Percentiles rank a stretch among this genome's conserved stretches.
Conservation (phyloP, 2,888 invertebrate species). For the Eupithecia insigniata region DNA sequence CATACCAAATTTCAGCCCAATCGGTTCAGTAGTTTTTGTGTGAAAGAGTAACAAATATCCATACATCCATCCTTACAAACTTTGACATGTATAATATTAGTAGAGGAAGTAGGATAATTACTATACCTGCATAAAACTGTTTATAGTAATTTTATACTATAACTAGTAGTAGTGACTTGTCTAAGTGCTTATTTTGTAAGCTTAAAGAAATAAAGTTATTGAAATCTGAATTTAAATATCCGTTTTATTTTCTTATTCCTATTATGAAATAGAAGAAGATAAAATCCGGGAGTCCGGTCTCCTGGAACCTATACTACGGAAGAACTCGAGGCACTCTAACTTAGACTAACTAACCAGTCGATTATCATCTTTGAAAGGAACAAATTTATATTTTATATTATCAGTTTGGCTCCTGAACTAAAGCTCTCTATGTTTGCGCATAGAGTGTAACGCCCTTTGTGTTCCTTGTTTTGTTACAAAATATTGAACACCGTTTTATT, state of each 20-base stretch:
- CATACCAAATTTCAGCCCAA: too few relatives aligned
- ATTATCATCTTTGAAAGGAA: background rate
- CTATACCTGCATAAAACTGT: too few relatives aligned
- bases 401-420: slow-evolving; percentile 47
- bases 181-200: too few relatives aligned
- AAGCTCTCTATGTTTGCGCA: slow-evolving; percentile 69
- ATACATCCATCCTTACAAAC: too few relatives aligned
- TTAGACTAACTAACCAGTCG: background rate
- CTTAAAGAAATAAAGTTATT: too few relatives aligned
- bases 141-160: too few relatives aligned
- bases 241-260: background rate
- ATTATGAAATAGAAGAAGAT: background rate
- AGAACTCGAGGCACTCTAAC: background rate
- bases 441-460: slow-evolving; percentile 82
- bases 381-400: background rate
- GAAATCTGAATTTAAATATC: background rate
- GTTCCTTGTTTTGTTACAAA: slow-evolving; percentile 83
- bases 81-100: too few relatives aligned
- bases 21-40: too few relatives aligned
- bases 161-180: too few relatives aligned
- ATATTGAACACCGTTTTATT: slow-evolving; percentile 84
- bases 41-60: too few relatives aligned
- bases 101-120: too few relatives aligned
- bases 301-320: background rate
- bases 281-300: background rate